Base-by-base conservation (phyloP, 1,140 invertebrate species). In the Saxidomus purpurata region DNA sequence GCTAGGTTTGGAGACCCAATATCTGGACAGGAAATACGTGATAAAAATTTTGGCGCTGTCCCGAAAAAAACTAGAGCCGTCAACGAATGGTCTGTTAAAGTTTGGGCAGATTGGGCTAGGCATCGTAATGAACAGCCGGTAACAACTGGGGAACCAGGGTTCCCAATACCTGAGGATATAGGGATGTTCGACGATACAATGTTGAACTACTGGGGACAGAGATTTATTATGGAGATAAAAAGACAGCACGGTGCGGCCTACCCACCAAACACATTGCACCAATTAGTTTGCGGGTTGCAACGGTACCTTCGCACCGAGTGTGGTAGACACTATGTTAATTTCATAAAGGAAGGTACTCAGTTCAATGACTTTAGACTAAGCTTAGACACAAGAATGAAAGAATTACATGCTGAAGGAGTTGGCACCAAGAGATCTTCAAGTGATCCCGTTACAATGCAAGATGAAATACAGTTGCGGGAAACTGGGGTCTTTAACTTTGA, bases 191-290 rank as follows among this genome's bases (percentile, higher is more conserved):
- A 52, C 31, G 43, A 49, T 25, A 38, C 6, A 9, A 15, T 79
- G 38, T 25, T 81, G 9, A 61, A 81, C 47, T 81, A 28, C 36
- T 81, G 77, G 77, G 77, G 74, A 4, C 76, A 79, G 25, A 17
- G 43, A 6, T 79, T 79, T 38, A 28, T 79, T 17, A 81, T 28
- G 9, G 77, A 81, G 25, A 59, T 81, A 55, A 52, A 61, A 17
- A 6, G 47, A 3, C 34, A 81, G n/a, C 19, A 81, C 59, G 77
- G 77, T 4, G 11, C 15, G 17, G 49, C 55, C n/a, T 81, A 59
- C 19, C 77, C 77, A 19, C 77, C 77, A 31, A 81, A 81, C 31
- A 81, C 77, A 17, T 31, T 81, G 11, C 47, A 55, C 19, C 47
- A 81, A 55, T 34, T 81, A 28, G 31, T 81, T 1, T 55, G 77